Evolutionary conservation across 30 jellyfish, hydroid and myxozoan species (phyloP), one percentile per base, ranked within the genome.

Genomic region (Aurelia aurita complex sp. Pacific): DNA sequence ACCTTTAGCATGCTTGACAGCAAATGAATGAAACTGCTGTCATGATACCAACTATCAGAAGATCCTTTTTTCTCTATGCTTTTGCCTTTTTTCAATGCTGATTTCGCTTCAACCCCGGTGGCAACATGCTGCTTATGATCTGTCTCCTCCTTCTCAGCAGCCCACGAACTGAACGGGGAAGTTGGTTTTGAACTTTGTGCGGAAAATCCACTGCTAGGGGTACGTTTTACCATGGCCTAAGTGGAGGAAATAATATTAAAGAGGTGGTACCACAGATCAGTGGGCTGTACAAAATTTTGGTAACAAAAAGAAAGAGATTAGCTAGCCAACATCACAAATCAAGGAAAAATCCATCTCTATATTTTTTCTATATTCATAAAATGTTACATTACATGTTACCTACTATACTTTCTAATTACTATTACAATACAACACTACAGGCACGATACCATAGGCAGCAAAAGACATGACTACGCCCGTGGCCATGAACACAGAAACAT

Each of bases 131-230:
- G 83, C 38, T 54, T 54, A 32, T 36, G 18, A n/a, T 72, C 87
- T 32, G 90, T 2, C 23, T 61, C 66, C 34, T 17, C 54, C 53
- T 65, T 88, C 5, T 67, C 91, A 16, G 79, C 63, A 17, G 91
- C 53, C 96, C 91, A 88, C 11, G 96, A 87, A 9, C 91, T 53
- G 54, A 88, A 88, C 3, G 96, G 96, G 43, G 96, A 79, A 2
- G 85, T 10, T 5, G 85, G 75, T 36, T 52, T 64, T 13, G 38
- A 10, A 59, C 85, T 57, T 5, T 72, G 34, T 5, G 32, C 74
- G 63, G 75, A 32, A 62, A 53, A 36, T 6, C 73, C 85, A 18
- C 86, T 54, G 12, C 52, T 52, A 16, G 92, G 64, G 59, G 72
- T n/a, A 59, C 79, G 55, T 50, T 82, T 82, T 55, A 85, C 43